phyloP scores from a whole-genome alignment of 2,113 vertebrate genomes.

The Apteryx owenii region DNA sequence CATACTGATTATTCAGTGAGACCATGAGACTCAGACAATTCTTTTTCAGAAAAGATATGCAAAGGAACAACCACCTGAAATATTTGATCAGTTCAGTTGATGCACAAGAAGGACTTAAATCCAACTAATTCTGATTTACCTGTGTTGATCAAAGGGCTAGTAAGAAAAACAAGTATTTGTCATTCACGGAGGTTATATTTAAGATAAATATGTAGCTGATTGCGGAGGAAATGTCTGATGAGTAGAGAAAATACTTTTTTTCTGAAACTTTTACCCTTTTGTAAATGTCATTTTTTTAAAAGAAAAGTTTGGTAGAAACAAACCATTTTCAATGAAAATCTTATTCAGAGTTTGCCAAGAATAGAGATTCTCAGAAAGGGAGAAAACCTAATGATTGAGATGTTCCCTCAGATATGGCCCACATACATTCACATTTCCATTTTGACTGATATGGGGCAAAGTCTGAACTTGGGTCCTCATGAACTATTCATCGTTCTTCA shows the following conservation, averaged over 20 bases:
- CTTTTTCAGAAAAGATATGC: neutral
- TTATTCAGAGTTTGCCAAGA: neutral
- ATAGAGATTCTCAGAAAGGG: neutral
- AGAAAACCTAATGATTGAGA: fast-evolving
- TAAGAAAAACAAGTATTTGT: neutral
- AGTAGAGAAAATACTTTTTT: neutral
- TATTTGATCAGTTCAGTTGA: neutral
- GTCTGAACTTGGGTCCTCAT: neutral
- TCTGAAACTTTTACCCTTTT: neutral
- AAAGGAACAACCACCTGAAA: neutral
- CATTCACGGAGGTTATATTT: neutral
- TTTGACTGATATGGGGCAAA: neutral
- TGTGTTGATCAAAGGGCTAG: neutral
- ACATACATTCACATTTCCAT: neutral
- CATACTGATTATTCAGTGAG: neutral
- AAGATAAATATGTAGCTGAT: neutral
- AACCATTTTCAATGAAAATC: neutral
- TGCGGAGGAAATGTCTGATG: neutral
- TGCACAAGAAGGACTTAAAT: neutral
- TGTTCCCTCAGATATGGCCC: neutral
- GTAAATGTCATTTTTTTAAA: neutral
- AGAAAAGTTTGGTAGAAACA: neutral
- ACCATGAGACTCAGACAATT: neutral
- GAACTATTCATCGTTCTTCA: too few relatives aligned
- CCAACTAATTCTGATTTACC: neutral